Evolutionary conservation across 2,888 invertebrate genomes (phyloP).

Genomic region (Andrena fulva): DNA sequence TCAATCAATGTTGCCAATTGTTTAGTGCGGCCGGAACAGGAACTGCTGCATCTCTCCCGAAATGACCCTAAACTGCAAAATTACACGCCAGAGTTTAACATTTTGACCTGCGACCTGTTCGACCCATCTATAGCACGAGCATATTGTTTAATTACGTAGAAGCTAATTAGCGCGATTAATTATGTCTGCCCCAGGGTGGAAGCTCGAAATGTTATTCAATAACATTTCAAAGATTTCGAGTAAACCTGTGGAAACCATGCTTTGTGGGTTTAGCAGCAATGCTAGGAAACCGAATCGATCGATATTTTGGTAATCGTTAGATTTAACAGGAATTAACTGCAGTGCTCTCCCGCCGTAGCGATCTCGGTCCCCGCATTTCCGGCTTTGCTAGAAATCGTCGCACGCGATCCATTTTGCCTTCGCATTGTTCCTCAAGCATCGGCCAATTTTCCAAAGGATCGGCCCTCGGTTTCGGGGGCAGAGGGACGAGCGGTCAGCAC

Average conservation of each 20-base stretch:
- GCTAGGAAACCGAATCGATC: slow-evolving; percentile 4
- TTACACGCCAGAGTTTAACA: too few species aligned
- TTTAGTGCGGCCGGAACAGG: too few species aligned
- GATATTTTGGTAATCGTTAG: slow-evolving; percentile 9
- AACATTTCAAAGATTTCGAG: background rate
- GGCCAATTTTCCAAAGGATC: slow-evolving; percentile 28
- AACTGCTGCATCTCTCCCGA: too few species aligned
- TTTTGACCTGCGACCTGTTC: too few species aligned
- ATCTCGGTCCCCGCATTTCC: background rate
- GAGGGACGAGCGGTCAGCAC: slow-evolving; percentile 27
- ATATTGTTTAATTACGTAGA: too few species aligned
- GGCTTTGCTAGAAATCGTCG: background rate
- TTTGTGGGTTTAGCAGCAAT: background rate
- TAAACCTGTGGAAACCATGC: background rate
- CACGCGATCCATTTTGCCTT: background rate
- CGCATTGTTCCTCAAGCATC: slow-evolving; percentile 11
- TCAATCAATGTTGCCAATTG: too few species aligned
- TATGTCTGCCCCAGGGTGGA: too few species aligned
- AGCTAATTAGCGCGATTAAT: too few species aligned
- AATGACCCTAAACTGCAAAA: too few species aligned
- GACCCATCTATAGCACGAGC: too few species aligned
- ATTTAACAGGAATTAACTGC: background rate
- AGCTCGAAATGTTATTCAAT: background rate
- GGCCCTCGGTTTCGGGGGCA: background rate
- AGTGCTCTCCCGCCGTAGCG: background rate